These are phyloP conservation scores for Drosophila equinoxialis DNA, from an alignment of 1,140 invertebrate species.

Conservation along the genomic window DNA sequence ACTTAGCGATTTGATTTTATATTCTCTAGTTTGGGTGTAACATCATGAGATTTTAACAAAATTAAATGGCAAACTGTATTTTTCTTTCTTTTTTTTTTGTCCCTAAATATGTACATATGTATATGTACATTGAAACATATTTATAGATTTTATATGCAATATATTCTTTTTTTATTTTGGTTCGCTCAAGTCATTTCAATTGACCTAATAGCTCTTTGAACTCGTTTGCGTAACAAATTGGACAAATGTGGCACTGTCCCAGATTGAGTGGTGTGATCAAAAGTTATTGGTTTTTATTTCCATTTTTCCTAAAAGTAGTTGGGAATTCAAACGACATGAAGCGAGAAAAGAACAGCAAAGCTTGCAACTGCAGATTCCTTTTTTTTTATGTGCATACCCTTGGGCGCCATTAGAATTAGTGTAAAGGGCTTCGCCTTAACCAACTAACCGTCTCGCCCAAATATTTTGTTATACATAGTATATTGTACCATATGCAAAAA, in stretches of 20 bases:
- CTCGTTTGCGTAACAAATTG: background rate
- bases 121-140: too few relatives aligned
- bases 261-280: slow-evolving; percentile 1
- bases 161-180: slow-evolving; percentile 14
- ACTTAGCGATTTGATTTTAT: slow-evolving; percentile 55
- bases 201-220: background rate
- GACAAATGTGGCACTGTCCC: background rate
- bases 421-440: too few relatives aligned
- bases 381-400: too few relatives aligned
- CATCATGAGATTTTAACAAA: slow-evolving; percentile 54
- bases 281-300: background rate
- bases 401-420: too few relatives aligned
- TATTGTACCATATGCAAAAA: too few relatives aligned
- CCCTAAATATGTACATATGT: too few relatives aligned
- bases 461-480: too few relatives aligned
- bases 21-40: slow-evolving; percentile 30
- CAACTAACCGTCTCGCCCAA: too few relatives aligned
- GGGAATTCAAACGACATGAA: too few relatives aligned
- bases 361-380: too few relatives aligned
- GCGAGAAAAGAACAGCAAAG: too few relatives aligned
- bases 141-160: slow-evolving; percentile 13
- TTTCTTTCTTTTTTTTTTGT: background rate
- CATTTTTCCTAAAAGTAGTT: too few relatives aligned
- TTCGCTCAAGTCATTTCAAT: background rate
- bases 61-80: slow-evolving; percentile 41